Evolutionary conservation across 2,113 vertebrate species (phyloP).

Genomic region (Corvus moneduloides): DNA sequence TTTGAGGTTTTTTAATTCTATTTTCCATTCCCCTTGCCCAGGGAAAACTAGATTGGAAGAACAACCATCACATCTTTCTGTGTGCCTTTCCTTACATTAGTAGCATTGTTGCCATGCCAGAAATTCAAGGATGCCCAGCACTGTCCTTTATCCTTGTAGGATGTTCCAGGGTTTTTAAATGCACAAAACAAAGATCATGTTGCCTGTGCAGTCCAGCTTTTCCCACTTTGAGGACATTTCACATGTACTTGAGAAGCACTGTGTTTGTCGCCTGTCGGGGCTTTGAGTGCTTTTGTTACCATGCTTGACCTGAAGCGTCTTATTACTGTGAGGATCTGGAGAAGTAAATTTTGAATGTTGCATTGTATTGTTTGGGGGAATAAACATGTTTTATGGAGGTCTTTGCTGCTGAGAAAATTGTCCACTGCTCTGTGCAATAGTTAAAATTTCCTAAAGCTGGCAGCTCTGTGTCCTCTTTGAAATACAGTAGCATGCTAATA

Average conservation of each 20-base stretch:
- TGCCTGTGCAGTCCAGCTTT: background rate
- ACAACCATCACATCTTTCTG: background rate
- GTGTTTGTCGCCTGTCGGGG: background rate
- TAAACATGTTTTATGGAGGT: background rate
- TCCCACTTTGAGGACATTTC: background rate
- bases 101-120: background rate
- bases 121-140: background rate
- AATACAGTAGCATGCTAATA: background rate
- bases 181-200: background rate
- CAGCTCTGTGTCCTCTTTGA: background rate
- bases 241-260: background rate
- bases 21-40: background rate
- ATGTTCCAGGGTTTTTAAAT: background rate
- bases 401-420: background rate
- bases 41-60: background rate
- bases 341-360: background rate
- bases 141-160: background rate
- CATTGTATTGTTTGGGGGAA: background rate
- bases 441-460: constrained; percentile 18
- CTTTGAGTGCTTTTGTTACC: background rate
- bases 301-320: background rate
- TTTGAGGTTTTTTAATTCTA: accelerated
- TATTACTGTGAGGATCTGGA: background rate
- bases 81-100: background rate
- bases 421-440: background rate